phyloP scores from a whole-genome alignment of 2,797 vertebrate genomes.

The Thripadectes ignobilis region DNA sequence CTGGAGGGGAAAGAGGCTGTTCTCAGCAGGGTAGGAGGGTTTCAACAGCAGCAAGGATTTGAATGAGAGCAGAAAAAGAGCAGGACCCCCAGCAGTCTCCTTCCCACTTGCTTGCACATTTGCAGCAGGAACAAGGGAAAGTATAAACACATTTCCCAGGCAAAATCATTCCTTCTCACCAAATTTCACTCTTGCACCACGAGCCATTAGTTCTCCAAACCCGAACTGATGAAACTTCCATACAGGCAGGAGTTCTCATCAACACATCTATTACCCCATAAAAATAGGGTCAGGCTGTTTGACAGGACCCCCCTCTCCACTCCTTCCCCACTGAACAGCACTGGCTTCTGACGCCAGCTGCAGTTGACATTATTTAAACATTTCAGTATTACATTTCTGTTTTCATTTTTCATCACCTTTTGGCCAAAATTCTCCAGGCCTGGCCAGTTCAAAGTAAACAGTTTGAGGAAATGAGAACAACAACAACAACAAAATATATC shows the following conservation, averaged over 20 bases:
- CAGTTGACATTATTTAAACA: neutral
- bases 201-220: neutral
- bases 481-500: neutral
- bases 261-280: neutral
- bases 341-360: neutral
- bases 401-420: slow-evolving; percentile 34
- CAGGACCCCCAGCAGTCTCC: neutral
- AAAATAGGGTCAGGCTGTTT: neutral
- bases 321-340: neutral
- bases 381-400: neutral
- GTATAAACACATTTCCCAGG: neutral
- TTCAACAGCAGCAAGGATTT: neutral
- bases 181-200: neutral
- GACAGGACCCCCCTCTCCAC: neutral
- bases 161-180: neutral
- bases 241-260: neutral
- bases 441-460: slow-evolving; percentile 13
- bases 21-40: neutral
- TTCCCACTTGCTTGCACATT: neutral
- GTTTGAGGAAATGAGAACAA: neutral
- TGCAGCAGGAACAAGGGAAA: neutral
- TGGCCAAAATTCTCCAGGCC: slow-evolving; percentile 7
- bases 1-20: neutral
- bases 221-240: neutral
- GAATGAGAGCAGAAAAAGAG: neutral